Conservation (phyloP, 2,797 vertebrate species). For the Scarus forsteni region DNA sequence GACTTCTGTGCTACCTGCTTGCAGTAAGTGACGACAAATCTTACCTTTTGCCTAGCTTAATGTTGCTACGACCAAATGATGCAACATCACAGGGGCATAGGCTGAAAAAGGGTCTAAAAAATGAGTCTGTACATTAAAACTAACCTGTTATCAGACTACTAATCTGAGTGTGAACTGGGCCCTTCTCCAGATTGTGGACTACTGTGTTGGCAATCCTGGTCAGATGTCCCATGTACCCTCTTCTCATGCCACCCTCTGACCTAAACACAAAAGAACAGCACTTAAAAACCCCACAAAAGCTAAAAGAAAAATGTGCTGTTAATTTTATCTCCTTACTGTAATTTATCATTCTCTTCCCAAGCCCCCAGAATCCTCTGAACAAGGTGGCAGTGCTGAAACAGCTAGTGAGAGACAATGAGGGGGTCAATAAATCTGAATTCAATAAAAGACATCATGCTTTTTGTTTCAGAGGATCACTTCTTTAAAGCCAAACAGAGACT, state of each 20-base stretch:
- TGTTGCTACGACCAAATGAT: no score
- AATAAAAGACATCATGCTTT: background rate
- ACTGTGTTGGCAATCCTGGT: slow-evolving; percentile 97
- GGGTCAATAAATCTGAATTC: slow-evolving; percentile 8
- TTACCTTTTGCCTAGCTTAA: no score
- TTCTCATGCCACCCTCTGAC: slow-evolving; percentile 93
- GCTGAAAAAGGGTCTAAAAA: no score
- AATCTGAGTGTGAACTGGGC: slow-evolving; percentile 85
- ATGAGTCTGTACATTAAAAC: background rate
- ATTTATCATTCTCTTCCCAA: slow-evolving; percentile 97
- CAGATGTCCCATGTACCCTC: slow-evolving; percentile 98
- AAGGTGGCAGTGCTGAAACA: slow-evolving; percentile 95
- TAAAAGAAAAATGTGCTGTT: slow-evolving; percentile 2
- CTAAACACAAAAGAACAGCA: slow-evolving; percentile 72
- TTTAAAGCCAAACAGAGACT: slow-evolving; percentile 33
- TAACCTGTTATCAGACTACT: slow-evolving; percentile 76
- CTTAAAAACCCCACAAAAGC: slow-evolving; percentile 1
- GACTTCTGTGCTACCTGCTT: no score
- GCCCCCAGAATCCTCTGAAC: slow-evolving; percentile 96
- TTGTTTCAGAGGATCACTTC: background rate
- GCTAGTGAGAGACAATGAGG: slow-evolving; percentile 80
- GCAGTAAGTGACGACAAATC: no score
- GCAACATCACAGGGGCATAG: no score
- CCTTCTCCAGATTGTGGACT: slow-evolving; percentile 95
- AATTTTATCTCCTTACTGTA: slow-evolving; percentile 87